Evolutionary conservation across 1,140 invertebrate species (phyloP), one percentile per base, ranked within the genome.

Genomic region (Rhopalosiphum padi): DNA sequence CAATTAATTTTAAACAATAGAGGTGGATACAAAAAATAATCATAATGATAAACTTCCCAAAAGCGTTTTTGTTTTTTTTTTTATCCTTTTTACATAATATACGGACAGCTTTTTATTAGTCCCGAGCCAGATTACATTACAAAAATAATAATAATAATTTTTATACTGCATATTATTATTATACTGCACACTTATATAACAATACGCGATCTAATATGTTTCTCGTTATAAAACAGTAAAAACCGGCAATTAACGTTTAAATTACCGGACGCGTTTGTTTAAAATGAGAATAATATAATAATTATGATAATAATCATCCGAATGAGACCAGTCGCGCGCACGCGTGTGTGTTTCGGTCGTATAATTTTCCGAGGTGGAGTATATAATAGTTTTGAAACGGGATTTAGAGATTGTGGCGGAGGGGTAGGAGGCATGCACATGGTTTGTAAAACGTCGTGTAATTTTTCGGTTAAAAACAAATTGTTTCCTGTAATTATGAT

Each of bases 1-100:
- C 91, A 92, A 92, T 92, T 92, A 92, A 92, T 92, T 90, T 48
- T 48, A 25, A 90, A 90, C 53, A 90, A 90, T 90, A 41, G 91
- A 51, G 46, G 46, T 55, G 68, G n/a, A 83, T 35, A 85, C 51
- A 53, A 53, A 41, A 21, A 85, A 92, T 83, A 85, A 92, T 53
- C 30, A 92, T 53, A n/a, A 91, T 82, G 43, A 91, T 46, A 37
- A 68, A 46, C 37, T 91, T n/a, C 90, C 37, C 55, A 35, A 91
- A 91, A 91, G 6, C 68, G 68, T 82, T 77, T 91, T 43, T 77
- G 48, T 83, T 23, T 37, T n/a, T 51, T n/a, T 51, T 53, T 46
- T 8, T 8, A 87, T 30, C 35, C 22, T 9, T 85, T 60, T 41
- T 43, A 83, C 77, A 37, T 37, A 77, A 37, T 37, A 77, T 77